Evolutionary conservation across 2,888 invertebrate species (phyloP), one percentile per base, ranked within the genome.

Genomic region (Parnassius apollo): DNA sequence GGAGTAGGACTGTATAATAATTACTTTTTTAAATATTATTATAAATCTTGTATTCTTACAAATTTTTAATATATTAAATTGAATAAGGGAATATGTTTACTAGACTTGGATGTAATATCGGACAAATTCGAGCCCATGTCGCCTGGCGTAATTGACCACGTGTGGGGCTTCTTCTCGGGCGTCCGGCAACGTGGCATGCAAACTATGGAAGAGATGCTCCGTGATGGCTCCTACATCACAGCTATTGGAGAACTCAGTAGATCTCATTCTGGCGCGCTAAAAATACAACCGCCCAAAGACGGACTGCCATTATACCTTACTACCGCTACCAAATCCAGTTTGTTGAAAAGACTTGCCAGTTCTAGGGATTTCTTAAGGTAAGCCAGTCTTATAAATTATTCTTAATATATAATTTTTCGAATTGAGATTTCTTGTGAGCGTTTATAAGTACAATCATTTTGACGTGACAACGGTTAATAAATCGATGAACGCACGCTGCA

Each of bases 161-260:
- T 97, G 25, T 95, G 97, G 93, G 97, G 97, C 2, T 96, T 97
- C 82, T 95, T 98, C 77, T 95, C 95, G 71, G 97, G 97, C 18
- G 94, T 97, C 18, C 93, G 96, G 0, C 96, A 96, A 76, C 94
- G 96, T 66, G 98, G 98, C 0, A 88, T 97, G 25, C 97, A 98
- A 82, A 96, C 96, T 8, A 97, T 96, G 56, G 98, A 98, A 80
- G 95, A 96, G 85, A 96, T 98, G 94, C 88, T 98, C 4, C 91
- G 96, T 0, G 96, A 96, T 75, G 97, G 96, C 13, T 95, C 96
- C 57, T 93, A 95, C 68, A 93, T 98, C 53, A 96, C 97, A 0
- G 94, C 94, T 3, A 94, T 98, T 59, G 98, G 98, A 12, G 90
- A 97, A 85, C 85, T 98, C 35, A 93, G 94, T 57, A 77, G 92